Percentiles rank a stretch among this genome's conserved stretches.
phyloP scores from a whole-genome alignment of 2,113 vertebrate genomes.

The Cromileptes altivelis region DNA sequence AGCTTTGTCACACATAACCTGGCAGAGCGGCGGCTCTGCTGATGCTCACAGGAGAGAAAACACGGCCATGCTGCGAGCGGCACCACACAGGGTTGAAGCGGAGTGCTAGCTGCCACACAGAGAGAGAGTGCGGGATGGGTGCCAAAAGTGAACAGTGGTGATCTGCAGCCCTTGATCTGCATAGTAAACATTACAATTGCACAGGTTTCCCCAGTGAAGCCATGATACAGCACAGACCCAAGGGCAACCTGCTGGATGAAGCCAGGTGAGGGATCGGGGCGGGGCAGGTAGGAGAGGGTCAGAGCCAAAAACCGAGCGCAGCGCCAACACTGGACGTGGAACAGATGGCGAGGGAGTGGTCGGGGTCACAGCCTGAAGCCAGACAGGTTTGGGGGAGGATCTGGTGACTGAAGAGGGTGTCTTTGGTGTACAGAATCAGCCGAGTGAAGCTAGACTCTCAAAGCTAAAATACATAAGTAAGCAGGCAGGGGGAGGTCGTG shows the following conservation, averaged over 20 bases:
- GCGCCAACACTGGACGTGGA: slow-evolving; percentile 22
- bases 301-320: slow-evolving; percentile 27
- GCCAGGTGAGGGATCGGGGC: slow-evolving; percentile 33
- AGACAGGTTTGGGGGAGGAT: slow-evolving; percentile 26
- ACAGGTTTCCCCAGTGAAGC: slow-evolving; percentile 71
- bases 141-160: slow-evolving; percentile 64
- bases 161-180: slow-evolving; percentile 90
- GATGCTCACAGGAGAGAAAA: slow-evolving; percentile 39
- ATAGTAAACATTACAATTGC: slow-evolving; percentile 92
- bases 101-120: slow-evolving; percentile 79
- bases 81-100: slow-evolving; percentile 55
- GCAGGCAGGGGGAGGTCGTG: slow-evolving; percentile 52
- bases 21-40: slow-evolving; percentile 24
- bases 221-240: slow-evolving; percentile 53
- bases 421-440: slow-evolving; percentile 82
- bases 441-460: slow-evolving; percentile 68
- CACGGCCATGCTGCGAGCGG: slow-evolving; percentile 61
- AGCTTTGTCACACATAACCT: slow-evolving; percentile 40
- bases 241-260: slow-evolving; percentile 52
- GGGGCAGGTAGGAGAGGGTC: slow-evolving; percentile 7
- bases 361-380: slow-evolving; percentile 33
- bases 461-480: slow-evolving; percentile 62
- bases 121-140: slow-evolving; percentile 52
- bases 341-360: slow-evolving; percentile 57
- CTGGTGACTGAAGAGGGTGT: slow-evolving; percentile 56